Conservation (phyloP, 1,140 invertebrate genomes). For the Spodoptera litura region DNA sequence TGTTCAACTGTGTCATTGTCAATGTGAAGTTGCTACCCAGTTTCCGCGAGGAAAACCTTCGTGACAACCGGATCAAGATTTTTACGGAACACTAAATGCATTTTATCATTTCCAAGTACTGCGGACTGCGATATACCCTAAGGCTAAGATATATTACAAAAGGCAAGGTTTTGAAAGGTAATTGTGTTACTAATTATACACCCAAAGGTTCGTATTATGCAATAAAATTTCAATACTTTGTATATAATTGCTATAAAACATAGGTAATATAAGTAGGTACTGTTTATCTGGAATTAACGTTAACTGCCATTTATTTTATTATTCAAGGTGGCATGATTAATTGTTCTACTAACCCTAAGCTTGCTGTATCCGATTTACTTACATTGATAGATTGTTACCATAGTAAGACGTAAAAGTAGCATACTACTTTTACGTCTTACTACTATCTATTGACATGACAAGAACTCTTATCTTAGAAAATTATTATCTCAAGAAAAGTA, state of each 20-base stretch:
- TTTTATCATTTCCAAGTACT: slow-evolving; percentile 19
- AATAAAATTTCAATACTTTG: slow-evolving; percentile 27
- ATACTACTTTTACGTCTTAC: background rate
- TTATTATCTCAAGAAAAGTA: no score
- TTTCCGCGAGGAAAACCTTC: slow-evolving; percentile 70
- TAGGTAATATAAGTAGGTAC: background rate
- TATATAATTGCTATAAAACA: slow-evolving; percentile 19
- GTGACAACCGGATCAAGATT: slow-evolving; percentile 16
- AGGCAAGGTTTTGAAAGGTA: slow-evolving; percentile 49
- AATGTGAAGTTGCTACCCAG: slow-evolving; percentile 17
- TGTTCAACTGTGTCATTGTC: slow-evolving; percentile 46
- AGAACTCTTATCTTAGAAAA: no score
- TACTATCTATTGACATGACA: background rate
- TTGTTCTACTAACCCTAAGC: slow-evolving; percentile 24
- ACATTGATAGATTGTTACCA: background rate
- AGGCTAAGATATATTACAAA: slow-evolving; percentile 4
- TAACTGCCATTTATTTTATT: background rate
- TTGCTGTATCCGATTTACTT: slow-evolving; percentile 13
- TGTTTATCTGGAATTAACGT: slow-evolving; percentile 10
- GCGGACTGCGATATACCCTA: background rate
- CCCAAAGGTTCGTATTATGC: slow-evolving; percentile 18
- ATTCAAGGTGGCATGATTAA: slow-evolving; percentile 32
- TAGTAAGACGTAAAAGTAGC: no score
- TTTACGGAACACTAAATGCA: slow-evolving; percentile 34
- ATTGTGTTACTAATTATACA: slow-evolving; percentile 6